Percentiles rank a stretch among this genome's conserved stretches.
phyloP scores from a whole-genome alignment of 2,113 vertebrate species.

The Cavia porcellus region DNA sequence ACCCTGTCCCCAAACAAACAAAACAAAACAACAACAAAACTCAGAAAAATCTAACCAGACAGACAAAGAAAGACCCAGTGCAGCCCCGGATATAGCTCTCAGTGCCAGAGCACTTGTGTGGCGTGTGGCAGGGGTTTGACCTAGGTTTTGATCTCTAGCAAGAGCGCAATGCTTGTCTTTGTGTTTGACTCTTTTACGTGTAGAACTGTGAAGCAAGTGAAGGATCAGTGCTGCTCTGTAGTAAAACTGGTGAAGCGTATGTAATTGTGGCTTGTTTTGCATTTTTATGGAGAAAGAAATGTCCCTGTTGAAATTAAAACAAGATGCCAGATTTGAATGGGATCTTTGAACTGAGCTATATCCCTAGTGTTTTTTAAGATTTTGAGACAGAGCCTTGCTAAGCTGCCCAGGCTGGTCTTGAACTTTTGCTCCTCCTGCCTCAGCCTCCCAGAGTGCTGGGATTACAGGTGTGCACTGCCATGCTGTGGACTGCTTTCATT shows the following conservation, averaged over 20 bases:
- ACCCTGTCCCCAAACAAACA: neutral
- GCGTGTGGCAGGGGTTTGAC: neutral
- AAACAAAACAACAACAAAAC: neutral
- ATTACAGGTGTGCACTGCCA: neutral
- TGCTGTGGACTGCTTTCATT: neutral
- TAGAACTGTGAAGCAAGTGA: slow-evolving; percentile 10
- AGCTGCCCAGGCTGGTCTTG: neutral
- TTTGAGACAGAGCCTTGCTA: neutral
- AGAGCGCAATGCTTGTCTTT: neutral
- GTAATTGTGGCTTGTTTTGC: neutral
- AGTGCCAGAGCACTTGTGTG: neutral
- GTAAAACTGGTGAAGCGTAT: neutral
- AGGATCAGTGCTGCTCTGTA: neutral
- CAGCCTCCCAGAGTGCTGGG: neutral
- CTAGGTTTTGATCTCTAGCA: neutral
- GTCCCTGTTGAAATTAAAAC: neutral
- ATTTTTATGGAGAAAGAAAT: neutral
- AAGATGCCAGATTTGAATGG: neutral
- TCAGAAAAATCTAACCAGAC: neutral
- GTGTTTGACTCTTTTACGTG: neutral
- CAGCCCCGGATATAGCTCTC: no score
- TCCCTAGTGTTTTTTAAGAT: neutral
- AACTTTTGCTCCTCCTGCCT: neutral
- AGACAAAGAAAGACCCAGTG: neutral
- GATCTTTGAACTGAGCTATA: neutral